Base-by-base conservation (phyloP, 2,888 invertebrate species). In the Himalopsyche anomala region DNA sequence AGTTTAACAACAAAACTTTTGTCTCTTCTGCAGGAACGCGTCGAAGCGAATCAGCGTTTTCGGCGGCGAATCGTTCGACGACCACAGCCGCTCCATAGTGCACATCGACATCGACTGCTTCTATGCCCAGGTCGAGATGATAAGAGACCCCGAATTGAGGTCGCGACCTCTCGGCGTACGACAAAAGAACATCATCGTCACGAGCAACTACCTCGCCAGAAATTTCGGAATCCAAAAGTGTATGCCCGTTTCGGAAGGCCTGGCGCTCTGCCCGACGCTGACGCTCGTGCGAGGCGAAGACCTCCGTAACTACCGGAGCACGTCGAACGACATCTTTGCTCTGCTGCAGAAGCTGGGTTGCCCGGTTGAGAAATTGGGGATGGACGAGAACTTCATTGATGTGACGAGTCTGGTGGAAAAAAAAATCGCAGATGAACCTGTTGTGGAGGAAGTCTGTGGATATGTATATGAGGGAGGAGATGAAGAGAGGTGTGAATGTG, bases 301-400 rank as follows among this genome's bases (percentile, higher is more conserved):
- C 91, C 93, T 98, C 87, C 95, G 96, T 74, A 95, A 95, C 88
- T 98, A 98, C 90, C 94, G 97, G 89, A 94, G 95, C 87, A 95
- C 95, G 91, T 97, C 97, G 2, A 94, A 95, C 89, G 95, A 96
- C 91, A 95, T 97, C 88, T 96, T 96, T 89, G 94, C 94, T 87
- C 92, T 96, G 87, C 91, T 97, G 88, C 95, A 95, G 89, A 94
- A 94, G 89, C 97, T 95, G 92, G 96, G 96, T 86, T 94, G 95
- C 82, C 92, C 94, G 82, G 96, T 97, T 0, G 97, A 98, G 91
- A 95, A 96, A 90, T 92, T 97, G 84, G 97, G 97, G 17, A 94
- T 97, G 90, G 97, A 98, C 91, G 98, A 98, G 91, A 97, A 97
- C 91, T 97, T 94, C 91, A 92, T 97, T 89, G 97, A 98, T 92